Evolutionary conservation across 1,140 invertebrate species (phyloP), one percentile per base, ranked within the genome.

Genomic region (Hylaeus volcanicus): DNA sequence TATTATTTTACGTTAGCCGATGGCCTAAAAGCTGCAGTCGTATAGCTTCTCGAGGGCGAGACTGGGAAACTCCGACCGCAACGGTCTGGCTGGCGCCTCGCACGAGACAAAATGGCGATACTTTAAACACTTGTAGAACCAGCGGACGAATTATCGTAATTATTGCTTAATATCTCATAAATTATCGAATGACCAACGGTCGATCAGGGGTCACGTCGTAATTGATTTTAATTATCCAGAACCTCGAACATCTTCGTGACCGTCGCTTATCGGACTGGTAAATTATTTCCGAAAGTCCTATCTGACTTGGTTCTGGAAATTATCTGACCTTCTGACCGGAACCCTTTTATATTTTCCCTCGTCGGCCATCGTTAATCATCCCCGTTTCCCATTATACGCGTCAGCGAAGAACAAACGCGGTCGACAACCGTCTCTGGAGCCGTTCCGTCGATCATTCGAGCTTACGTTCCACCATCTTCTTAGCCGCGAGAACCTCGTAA

Each of bases 381-480:
- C 15, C 11, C 39, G 5, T 60, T 41, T 37, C 14, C 11, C 51
- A 14, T 5, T 6, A 0, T 60, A 14, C 43, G 43, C 48, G 3
- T 48, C 70, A 0, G 11, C 12, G 14, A 60, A 3, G 45, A 58
- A n/a, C n/a, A 9, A 39, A 37, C 68, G 51, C 45, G 45, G 1
- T n/a, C 8, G 41, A 15, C 9, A 60, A 48, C 39, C 53, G 74
- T 60, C 53, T 43, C 55, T 3, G 41, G 48, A 11, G 12, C n/a
- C 45, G 26, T 77, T 60, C 58, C 65, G 55, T 70, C 58, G 65
- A 77, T 77, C 74, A 61, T 58, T 26, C 26, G 3, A 3, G 15
- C 26, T 39, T 5, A n/a, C 0, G 1, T 26, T 66, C 43, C 3
- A 14, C 1, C 11, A 8, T 63, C 12, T 41, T 26, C 65, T 66